phyloP scores from a whole-genome alignment of 2,888 invertebrate genomes.

The Leucophenga maculata region DNA sequence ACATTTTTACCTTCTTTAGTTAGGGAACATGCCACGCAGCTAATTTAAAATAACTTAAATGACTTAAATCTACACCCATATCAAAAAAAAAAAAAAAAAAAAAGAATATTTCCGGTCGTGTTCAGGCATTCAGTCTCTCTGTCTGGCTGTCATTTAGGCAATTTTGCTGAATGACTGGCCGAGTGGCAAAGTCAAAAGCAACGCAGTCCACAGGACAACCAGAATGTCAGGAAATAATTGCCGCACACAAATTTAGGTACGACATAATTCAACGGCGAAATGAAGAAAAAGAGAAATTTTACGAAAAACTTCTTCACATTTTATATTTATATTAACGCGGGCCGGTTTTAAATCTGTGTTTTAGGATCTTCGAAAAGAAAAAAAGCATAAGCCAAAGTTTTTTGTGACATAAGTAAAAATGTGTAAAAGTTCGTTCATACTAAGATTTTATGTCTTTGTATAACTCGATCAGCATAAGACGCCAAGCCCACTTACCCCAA shows the following conservation, averaged over 20 bases:
- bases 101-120: too few relatives aligned
- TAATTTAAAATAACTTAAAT: conserved; percentile 61
- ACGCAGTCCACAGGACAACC: not conserved
- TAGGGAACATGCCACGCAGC: conserved; percentile 38
- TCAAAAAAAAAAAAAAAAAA: too few relatives aligned
- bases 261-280: not conserved
- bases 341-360: not conserved
- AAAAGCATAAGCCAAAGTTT: not conserved
- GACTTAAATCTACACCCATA: conserved; percentile 41
- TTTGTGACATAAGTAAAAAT: too few relatives aligned
- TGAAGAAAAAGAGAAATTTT: not conserved
- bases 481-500: too few relatives aligned
- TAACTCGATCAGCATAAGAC: too few relatives aligned
- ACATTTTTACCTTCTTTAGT: not conserved
- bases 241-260: not conserved
- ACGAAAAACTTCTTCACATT: too few relatives aligned
- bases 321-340: not conserved
- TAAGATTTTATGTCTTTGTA: too few relatives aligned
- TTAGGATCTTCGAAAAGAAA: not conserved
- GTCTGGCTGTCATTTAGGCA: too few relatives aligned
- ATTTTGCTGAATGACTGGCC: too few relatives aligned
- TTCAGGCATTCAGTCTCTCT: too few relatives aligned
- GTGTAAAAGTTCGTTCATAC: too few relatives aligned
- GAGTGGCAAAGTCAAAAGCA: too few relatives aligned
- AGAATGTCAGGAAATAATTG: not conserved